phyloP scores from a whole-genome alignment of 1,140 invertebrate species.

The Trachelipus rathkii region DNA sequence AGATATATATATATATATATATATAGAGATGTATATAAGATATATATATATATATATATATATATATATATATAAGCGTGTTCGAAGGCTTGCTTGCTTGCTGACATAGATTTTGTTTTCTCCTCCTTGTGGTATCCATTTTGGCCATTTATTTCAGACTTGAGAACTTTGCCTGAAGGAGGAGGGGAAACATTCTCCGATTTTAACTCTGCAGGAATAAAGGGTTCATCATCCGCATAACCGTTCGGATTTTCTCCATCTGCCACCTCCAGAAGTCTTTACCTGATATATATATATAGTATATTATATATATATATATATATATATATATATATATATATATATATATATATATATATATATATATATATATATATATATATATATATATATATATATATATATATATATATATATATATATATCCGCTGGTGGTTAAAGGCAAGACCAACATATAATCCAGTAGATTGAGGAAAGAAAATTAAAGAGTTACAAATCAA shows the following conservation, averaged over 20 bases:
- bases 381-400: slow-evolving; percentile 15
- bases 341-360: slow-evolving; percentile 18
- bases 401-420: slow-evolving; percentile 17
- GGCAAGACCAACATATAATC: background rate
- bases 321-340: slow-evolving; percentile 11
- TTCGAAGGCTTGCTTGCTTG: no score
- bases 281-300: no score
- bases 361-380: slow-evolving; percentile 17
- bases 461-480: background rate
- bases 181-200: no score
- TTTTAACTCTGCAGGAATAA: background rate
- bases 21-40: no score
- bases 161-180: no score
- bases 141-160: no score
- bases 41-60: no score
- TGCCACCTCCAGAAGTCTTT: slow-evolving; percentile 86
- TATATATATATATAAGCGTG: no score
- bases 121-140: no score
- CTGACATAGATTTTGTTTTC: no score
- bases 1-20: no score
- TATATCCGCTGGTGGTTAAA: no score
- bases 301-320: slow-evolving; percentile 23
- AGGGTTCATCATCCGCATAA: slow-evolving; percentile 53
- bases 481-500: background rate
- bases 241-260: slow-evolving; percentile 76